These are phyloP conservation scores for Cheilosia vulpina DNA, from an alignment of 2,888 invertebrate species.

Conservation along the genomic window DNA sequence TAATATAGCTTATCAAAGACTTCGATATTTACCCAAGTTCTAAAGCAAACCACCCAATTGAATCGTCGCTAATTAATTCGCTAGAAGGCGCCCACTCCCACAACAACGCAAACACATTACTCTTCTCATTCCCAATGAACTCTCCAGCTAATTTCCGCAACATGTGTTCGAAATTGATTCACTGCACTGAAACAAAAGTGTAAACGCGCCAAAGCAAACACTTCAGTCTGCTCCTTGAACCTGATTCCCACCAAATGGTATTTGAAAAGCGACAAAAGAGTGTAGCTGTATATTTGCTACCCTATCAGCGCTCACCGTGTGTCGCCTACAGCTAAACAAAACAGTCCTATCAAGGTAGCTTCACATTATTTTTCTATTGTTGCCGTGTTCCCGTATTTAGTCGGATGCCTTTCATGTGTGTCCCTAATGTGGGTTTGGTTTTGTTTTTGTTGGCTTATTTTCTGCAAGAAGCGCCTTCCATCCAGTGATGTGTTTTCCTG, in stretches of 20 bases:
- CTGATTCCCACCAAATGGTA: slow-evolving; percentile 59
- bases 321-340: slow-evolving; percentile 49
- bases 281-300: slow-evolving; percentile 2
- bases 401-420: slow-evolving; percentile 64
- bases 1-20: not conserved
- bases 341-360: slow-evolving; percentile 26
- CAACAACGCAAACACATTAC: slow-evolving; percentile 41
- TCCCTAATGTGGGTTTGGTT: slow-evolving; percentile 55
- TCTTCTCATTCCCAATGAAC: not conserved
- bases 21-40: not conserved
- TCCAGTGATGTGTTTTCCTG: slow-evolving; percentile 5
- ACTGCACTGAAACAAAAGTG: slow-evolving; percentile 44
- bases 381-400: slow-evolving; percentile 39
- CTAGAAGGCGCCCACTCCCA: slow-evolving; percentile 29
- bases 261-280: slow-evolving; percentile 17
- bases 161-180: slow-evolving; percentile 72
- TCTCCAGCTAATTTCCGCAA: slow-evolving; percentile 64
- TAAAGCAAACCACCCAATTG: not conserved
- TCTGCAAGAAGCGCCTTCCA: slow-evolving; percentile 26
- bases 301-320: slow-evolving; percentile 9
- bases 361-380: slow-evolving; percentile 39
- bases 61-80: slow-evolving; percentile 49
- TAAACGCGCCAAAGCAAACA: slow-evolving; percentile 38
- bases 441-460: slow-evolving; percentile 37
- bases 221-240: slow-evolving; percentile 62